These are phyloP conservation scores for Pocillopora verrucosa DNA, from an alignment of 64 coral and sea anemone genomes.

Conservation along the genomic window DNA sequence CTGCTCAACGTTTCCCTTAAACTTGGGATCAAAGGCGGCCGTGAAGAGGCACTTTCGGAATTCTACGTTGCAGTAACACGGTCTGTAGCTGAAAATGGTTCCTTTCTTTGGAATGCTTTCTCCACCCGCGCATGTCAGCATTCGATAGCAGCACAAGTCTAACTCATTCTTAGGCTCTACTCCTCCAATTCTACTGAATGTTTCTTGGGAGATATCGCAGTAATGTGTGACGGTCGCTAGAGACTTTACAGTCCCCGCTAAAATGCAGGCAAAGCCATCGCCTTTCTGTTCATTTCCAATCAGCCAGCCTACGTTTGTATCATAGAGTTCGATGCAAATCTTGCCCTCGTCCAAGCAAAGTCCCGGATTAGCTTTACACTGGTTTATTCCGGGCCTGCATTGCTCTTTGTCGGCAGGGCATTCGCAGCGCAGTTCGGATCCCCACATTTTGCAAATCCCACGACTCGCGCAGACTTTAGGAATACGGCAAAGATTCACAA, in stretches of 20 bases:
- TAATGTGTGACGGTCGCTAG: conserved; percentile 65
- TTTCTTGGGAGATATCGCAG: conserved; percentile 69
- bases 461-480: conserved; percentile 53
- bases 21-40: conserved; percentile 54
- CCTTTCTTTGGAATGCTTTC: conserved; percentile 59
- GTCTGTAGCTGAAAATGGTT: conserved; percentile 75
- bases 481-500: conserved; percentile 88
- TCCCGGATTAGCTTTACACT: conserved; percentile 85
- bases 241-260: conserved; percentile 29
- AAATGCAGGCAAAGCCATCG: conserved; percentile 71
- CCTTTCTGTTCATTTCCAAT: conserved; percentile 78
- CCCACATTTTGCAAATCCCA: conserved; percentile 74
- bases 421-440: conserved; percentile 74
- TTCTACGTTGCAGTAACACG: conserved; percentile 82
- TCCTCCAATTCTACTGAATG: neutral
- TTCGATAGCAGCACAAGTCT: conserved; percentile 89
- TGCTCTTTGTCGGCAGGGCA: conserved; percentile 52
- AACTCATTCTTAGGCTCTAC: conserved; percentile 67
- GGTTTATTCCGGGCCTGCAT: conserved; percentile 88
- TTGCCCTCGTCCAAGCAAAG: conserved; percentile 69
- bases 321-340: conserved; percentile 76
- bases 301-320: conserved; percentile 64
- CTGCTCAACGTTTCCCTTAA: conserved; percentile 56
- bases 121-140: conserved; percentile 82
- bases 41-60: conserved; percentile 81